Evolutionary conservation across 2,113 vertebrate genomes (phyloP), one percentile per base, ranked within the genome.

Genomic region (Paradoxurus hermaphroditus): DNA sequence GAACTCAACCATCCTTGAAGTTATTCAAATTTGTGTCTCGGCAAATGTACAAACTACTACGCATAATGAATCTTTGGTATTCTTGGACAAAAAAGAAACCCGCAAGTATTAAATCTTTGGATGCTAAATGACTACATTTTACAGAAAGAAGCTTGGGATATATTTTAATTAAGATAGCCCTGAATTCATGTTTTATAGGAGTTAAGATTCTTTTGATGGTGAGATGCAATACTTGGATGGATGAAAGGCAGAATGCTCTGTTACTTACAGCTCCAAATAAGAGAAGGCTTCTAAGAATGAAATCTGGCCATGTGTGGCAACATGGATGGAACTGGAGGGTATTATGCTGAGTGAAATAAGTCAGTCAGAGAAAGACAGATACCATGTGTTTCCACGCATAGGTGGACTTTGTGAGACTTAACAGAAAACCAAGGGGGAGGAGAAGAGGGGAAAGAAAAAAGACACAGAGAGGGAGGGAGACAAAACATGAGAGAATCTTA

Each of bases 121-220:
- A 65, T 81, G 34, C 41, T 82, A 93, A 91, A 82, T 73, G n/a
- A 46, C n/a, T 53, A 84, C 12, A 63, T 84, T 96, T 95, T 94
- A 86, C 4, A 27, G 39, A 92, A 90, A 36, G 23, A 31, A 79
- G 4, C 21, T 91, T 65, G 46, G 2, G 7, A 29, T 77, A 25
- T 46, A 70, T 87, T 97, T 83, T 92, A 94, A 73, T 62, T 86
- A 96, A 75, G 39, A 78, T 23, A 65, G 15, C 27, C 21, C 25
- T 85, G 9, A 63, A 78, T 86, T 96, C 39, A 11, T 91, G 34
- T 81, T 93, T 84, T 91, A 36, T 84, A 91, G 88, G 56, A 81
- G 65, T 79, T 88, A 56, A 53, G 14, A 9, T 75, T 84, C 23
- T 93, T 90, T 86, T 49, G 27, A n/a, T 84, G 63, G 15, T 65